Base-by-base conservation (phyloP, 2,797 vertebrate genomes). In the Telmatherina bonti region DNA sequence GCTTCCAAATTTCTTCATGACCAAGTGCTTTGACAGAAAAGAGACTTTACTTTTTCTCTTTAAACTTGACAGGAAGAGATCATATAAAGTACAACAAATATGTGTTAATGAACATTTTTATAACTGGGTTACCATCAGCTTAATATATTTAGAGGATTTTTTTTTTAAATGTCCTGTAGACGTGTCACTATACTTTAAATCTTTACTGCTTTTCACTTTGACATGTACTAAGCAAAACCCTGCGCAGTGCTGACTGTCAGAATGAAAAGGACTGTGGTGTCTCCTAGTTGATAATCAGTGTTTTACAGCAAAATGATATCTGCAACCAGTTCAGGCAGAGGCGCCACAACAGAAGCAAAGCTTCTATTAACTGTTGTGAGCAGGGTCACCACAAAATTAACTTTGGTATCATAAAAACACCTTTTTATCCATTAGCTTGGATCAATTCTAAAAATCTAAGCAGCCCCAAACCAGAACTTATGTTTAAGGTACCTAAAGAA, bases 11-110 rank as follows among this genome's bases (percentile, higher is more conserved):
- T 53, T 53, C 31, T 64, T 64, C 15, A 29, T 62, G 6, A 56
- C 30, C 53, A 65, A 56, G 31, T 57, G 12, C 22, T 64, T 53
- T 64, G 26, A 11, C n/a, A 55, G 38, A 7, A 53, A 53, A 29
- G 26, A 18, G 7, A 15, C 27, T 59, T 64, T 51, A 41, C 26
- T 49, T 53, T 43, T 31, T 7, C 51, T 7, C 22, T 24, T 51
- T 51, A 12, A 26, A 51, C 24, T 29, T 53, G 26, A 27, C 13
- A 27, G 12, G 4, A 52, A 27, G 13, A 27, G 24, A 13, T 15
- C 0, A 15, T 4, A 22, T 10, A 24, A 13, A 26, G n/a, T 27
- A 10, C 11, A 52, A 52, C 20, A 2, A 26, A 24, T 26, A 26
- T 27, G 6, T 18, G 7, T 13, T 29, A 27, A 49, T 26, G 26